Evolutionary conservation across 2,888 invertebrate species (phyloP), one percentile per base, ranked within the genome.

Genomic region (Caenorhabditis sinica): DNA sequence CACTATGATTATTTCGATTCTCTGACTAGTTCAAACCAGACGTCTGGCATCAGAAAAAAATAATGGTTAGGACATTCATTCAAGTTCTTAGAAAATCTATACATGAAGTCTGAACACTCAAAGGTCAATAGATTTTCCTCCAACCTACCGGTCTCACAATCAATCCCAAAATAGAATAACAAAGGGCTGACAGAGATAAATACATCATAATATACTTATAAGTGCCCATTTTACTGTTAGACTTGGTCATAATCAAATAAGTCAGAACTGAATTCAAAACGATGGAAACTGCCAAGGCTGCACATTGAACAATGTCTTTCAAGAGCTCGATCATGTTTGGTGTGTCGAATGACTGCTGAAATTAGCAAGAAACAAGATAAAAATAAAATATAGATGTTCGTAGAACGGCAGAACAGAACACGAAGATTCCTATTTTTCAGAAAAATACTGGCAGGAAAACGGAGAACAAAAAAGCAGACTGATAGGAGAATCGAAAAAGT

Each of bases 161-260:
- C 20, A 76, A 13, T 43, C 68, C 68, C 17, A 76, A 30, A 6
- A 76, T 4, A 2, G 76, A 76, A 36, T 76, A 76, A 43, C 58
- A 23, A 2, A 76, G 23, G 0, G 76, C 76, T 40, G 76, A 76
- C 6, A 68, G 9, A 2, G 76, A 76, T n/a, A 76, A 51, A 45
- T 76, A 76, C 68, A 76, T 76, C 76, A 76, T 76, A 20, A 76
- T 76, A 51, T 76, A 76, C 68, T 76, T 76, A 66, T 76, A 76
- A n/a, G 68, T 40, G 4, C 76, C 76, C 76, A 76, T 76, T 45
- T 76, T 76, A 23, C 49, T 68, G 49, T 76, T 76, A 3, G 76
- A 76, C 45, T 76, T 76, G n/a, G 76, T 76, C 23, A 76, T 30
- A 20, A 76, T 76, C 49, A 76, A 60, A n/a, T 60, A 76, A 20